Base-by-base conservation (phyloP, 2,113 vertebrate species). In the Hypanus sabinus region DNA sequence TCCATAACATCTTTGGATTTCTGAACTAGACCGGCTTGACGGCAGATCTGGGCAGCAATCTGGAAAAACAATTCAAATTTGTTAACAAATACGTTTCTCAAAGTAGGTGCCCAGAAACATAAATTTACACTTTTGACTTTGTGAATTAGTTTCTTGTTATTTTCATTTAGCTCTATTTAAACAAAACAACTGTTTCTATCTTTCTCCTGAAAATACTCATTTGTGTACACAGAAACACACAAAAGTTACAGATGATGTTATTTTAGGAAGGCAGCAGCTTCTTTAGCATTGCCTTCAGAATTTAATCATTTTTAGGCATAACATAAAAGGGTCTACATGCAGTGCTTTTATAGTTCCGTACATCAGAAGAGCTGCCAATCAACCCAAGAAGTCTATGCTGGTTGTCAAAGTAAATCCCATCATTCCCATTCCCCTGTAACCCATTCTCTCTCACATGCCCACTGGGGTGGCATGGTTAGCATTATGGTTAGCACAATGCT, bases 21-120 rank as follows among this genome's bases (percentile, higher is more conserved):
- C 95, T 97, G 95, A 92, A 97, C 97, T 77, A 97, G 95, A 11
- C 97, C 97, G 0, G 97, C 97, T 95, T 97, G 97, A 46, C 97
- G 97, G 96, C 97, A 97, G 94, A 97, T 97, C 95, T 97, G 97
- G n/a, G 97, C 97, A 27, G 97, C 97, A 93, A 97, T 97, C 97
- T 97, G 94, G 46, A 24, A 76, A 87, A 70, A 10, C 36, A 93
- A 55, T 90, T 88, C 12, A 90, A 2, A 90, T 20, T 14, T 88
- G 27, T 90, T 46, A 75, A 5, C 9, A 73, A 24, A 55, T 73
- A 12, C 30, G 24, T 27, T 10, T 55, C 14, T 0, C 6, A 90
- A 9, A 11, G 36, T 73, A 24, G 8, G 24, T 20, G 4, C 16
- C 20, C 88, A 60, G 55, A 14, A 30, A 60, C 22, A 73, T 1